Evolutionary conservation across 2,888 invertebrate species (phyloP), one percentile per base, ranked within the genome.

Genomic region (Ypsolopha sequella): DNA sequence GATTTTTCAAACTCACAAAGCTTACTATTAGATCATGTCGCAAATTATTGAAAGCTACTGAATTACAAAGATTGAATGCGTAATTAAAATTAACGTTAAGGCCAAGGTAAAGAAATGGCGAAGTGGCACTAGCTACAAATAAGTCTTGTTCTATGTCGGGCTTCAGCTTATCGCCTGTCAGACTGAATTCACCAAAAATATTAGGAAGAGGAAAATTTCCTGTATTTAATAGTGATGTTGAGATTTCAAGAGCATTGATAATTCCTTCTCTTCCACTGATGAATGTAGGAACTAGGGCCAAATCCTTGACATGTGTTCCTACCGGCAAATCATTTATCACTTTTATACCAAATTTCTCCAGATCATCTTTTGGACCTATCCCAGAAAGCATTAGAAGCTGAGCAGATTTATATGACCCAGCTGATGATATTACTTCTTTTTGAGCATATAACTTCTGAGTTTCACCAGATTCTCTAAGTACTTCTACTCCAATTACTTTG

Each of bases 361-460:
- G 64, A 58, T 92, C 89, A 1, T 85, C 82, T 53, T 84, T 81
- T 0, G 91, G 91, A 0, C 92, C 92, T 0, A 95, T 85, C 0
- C 95, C 96, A 2, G 94, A 94, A 0, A 96, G 75, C 95, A 96
- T 94, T 39, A 97, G 76, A 1, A 97, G 65, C 65, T 97, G 96
- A 0, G 96, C 94, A 0, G 95, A 92, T 68, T 95, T 95, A 0
- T 97, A 89, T 0, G 95, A 87, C 0, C 96, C 96, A 0, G 91
- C 94, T 0, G 93, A 92, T 0, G 96, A 66, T 34, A 96, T 91
- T 0, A 96, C 91, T 66, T 94, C 95, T 67, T 91, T 93, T 38
- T 82, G 88, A 0, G 93, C 93, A 58, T 90, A 88, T 0, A 90
- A 64, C 60, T 89, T 88, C 0, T 89, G 88, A 47, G 91, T 89